A percentile compares a stretch with the other conserved stretches of the same genome.
Evolutionary conservation across 2,797 vertebrate genomes (phyloP).

Genomic region (Spinus olivaceus): DNA sequence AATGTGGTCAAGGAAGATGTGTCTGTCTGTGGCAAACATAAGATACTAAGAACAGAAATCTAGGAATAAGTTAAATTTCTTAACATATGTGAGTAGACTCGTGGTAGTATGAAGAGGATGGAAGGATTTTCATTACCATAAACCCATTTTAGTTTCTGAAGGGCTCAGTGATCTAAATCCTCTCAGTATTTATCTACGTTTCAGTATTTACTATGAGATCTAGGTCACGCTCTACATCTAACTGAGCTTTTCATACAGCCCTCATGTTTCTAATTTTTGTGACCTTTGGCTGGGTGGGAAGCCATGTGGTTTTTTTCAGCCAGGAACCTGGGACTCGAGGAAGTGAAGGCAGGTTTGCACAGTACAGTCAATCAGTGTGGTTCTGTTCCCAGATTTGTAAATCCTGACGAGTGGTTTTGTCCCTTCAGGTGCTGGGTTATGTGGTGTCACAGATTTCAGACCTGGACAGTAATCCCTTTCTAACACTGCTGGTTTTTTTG

Average conservation of each 20-base stretch:
- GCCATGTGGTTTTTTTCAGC: neutral
- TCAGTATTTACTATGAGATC: neutral
- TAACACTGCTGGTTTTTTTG: neutral
- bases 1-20: neutral
- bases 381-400: neutral
- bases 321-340: neutral
- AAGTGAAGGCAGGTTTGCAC: neutral
- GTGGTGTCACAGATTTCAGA: neutral
- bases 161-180: slow-evolving; percentile 30
- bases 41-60: neutral
- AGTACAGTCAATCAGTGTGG: rapidly evolving
- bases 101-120: neutral
- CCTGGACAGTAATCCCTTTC: neutral
- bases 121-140: slow-evolving; percentile 47
- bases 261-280: neutral
- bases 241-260: neutral
- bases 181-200: neutral
- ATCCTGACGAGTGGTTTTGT: neutral
- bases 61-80: neutral
- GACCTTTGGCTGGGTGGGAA: neutral
- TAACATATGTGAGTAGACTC: neutral
- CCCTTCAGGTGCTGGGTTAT: neutral
- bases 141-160: slow-evolving; percentile 24
- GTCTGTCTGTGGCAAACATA: neutral
- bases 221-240: neutral